These are phyloP conservation scores for Epinotia demarniana DNA, from an alignment of 2,888 invertebrate species.

Conservation along the genomic window DNA sequence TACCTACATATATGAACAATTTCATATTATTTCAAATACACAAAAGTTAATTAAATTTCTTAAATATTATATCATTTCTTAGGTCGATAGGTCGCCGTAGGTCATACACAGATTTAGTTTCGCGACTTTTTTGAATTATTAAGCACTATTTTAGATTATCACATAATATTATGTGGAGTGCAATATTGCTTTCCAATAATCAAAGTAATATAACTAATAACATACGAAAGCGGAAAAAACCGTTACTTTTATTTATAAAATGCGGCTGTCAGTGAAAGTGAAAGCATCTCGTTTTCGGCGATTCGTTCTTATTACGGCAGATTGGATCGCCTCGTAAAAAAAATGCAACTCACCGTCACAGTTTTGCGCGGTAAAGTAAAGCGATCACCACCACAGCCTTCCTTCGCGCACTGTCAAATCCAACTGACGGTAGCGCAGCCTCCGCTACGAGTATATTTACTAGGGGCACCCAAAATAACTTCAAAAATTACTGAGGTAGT, in stretches of 20 bases:
- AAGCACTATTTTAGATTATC: background rate
- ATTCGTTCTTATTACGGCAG: constrained; percentile 15
- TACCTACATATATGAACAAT: background rate
- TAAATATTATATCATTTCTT: no score
- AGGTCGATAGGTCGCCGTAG: background rate
- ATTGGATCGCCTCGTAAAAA: constrained; percentile 27
- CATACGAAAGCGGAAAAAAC: background rate
- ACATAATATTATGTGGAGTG: background rate
- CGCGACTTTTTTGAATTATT: background rate
- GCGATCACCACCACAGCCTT: constrained; percentile 38
- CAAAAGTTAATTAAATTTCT: background rate
- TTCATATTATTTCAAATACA: background rate
- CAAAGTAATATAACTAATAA: background rate
- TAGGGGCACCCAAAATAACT: constrained; percentile 18
- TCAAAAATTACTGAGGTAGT: background rate
- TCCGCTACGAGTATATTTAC: constrained; percentile 19
- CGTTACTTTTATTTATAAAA: background rate
- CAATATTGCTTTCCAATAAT: background rate
- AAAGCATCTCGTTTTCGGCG: constrained; percentile 26
- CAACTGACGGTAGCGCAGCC: constrained; percentile 38
- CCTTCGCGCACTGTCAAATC: constrained; percentile 34
- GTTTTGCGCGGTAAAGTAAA: constrained; percentile 16
- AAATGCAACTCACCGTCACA: constrained; percentile 36
- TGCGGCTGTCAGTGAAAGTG: constrained; percentile 16
- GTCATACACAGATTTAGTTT: background rate